phyloP scores from a whole-genome alignment of 35 echinoderm and acorn worm genomes.

The Lytechinus pictus region DNA sequence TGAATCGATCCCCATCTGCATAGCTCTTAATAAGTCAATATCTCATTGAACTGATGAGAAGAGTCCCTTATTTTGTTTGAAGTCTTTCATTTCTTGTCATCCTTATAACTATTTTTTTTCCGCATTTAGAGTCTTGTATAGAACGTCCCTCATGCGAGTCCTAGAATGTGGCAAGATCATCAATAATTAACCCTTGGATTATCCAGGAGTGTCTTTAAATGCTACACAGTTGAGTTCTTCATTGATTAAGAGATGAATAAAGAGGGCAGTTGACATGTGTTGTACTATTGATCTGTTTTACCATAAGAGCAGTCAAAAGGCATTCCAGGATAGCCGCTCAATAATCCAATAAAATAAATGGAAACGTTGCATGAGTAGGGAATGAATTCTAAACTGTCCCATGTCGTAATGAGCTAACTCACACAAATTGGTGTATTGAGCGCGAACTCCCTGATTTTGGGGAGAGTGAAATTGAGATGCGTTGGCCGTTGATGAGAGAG shows the following conservation, averaged over 20 bases:
- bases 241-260: background rate
- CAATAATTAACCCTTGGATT: background rate
- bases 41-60: background rate
- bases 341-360: background rate
- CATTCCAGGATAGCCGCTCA: background rate
- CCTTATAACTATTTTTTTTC: background rate
- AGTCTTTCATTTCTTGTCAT: background rate
- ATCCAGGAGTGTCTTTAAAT: background rate
- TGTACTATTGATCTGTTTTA: conserved; percentile 27
- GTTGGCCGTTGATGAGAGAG: background rate
- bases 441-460: background rate
- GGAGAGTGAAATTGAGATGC: background rate
- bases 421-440: background rate
- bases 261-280: background rate
- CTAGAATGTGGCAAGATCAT: background rate
- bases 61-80: background rate
- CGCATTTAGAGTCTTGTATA: background rate
- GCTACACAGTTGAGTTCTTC: background rate
- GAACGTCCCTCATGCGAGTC: background rate
- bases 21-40: background rate
- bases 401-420: background rate
- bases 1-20: too few species aligned
- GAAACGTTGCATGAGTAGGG: background rate
- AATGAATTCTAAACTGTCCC: background rate
- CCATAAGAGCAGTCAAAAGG: background rate